Conservation (phyloP, 2,888 invertebrate genomes). For the Eueremaeus valkanovi region DNA sequence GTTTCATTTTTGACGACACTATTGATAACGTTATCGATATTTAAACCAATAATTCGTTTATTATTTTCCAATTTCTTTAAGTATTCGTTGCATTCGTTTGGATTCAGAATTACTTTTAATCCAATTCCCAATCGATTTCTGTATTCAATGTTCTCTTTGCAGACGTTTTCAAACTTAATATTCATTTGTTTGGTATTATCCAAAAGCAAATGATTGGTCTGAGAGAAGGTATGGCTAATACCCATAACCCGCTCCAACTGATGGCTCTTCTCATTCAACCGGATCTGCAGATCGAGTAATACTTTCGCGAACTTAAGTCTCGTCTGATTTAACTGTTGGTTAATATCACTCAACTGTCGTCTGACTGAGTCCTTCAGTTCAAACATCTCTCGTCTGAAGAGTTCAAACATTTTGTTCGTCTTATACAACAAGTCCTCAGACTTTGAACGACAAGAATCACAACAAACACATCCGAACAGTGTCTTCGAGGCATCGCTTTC, state of each 20-base stretch:
- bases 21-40: background rate
- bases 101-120: background rate
- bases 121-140: conserved; percentile 13
- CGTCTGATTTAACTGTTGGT: background rate
- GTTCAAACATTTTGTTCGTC: background rate
- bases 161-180: background rate
- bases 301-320: conserved; percentile 14
- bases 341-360: conserved; percentile 2
- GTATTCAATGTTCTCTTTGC: conserved; percentile 17
- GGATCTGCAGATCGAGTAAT: background rate
- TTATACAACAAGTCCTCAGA: background rate
- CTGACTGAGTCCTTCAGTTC: background rate
- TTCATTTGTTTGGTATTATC: background rate
- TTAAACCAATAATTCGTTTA: background rate
- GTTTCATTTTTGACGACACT: background rate
- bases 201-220: background rate
- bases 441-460: background rate
- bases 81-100: background rate
- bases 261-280: background rate
- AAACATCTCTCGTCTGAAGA: background rate
- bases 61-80: background rate
- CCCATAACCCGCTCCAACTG: background rate
- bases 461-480: conserved; percentile 25
- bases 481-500: background rate
- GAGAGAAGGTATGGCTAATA: background rate